Evolutionary conservation across 2,797 vertebrate species (phyloP).

Genomic region (Anguilla marmorata): DNA sequence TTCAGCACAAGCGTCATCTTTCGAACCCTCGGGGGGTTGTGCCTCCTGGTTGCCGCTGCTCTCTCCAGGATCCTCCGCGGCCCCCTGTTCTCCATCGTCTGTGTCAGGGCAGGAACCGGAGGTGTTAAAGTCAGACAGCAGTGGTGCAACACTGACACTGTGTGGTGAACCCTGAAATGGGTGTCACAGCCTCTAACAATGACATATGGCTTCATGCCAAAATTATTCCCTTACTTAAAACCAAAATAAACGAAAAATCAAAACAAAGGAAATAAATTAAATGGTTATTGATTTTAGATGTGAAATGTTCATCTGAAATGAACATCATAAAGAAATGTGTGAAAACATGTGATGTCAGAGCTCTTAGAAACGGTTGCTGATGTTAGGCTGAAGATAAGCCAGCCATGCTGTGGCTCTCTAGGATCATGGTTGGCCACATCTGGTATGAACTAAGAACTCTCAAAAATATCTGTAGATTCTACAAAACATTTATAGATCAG

Average conservation of each 20-base stretch:
- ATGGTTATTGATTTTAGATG: background rate
- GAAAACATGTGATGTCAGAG: background rate
- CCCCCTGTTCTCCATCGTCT: slow-evolving; percentile 30
- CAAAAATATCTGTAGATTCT: background rate
- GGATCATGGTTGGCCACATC: background rate
- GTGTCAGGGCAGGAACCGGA: background rate
- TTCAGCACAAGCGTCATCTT: background rate
- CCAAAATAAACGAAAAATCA: background rate
- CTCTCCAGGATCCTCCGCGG: slow-evolving; percentile 9
- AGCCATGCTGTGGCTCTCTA: background rate
- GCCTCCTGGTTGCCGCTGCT: background rate
- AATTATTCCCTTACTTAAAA: background rate
- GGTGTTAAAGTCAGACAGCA: slow-evolving; percentile 14
- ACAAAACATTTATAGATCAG: background rate
- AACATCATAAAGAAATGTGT: background rate
- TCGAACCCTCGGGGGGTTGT: background rate
- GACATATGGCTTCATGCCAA: background rate
- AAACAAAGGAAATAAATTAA: background rate
- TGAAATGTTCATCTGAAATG: background rate
- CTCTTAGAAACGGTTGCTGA: background rate
- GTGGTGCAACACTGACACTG: slow-evolving; percentile 66
- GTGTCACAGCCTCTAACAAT: background rate
- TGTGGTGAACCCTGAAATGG: slow-evolving; percentile 62
- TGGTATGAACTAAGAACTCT: background rate
- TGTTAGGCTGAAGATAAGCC: background rate